Evolutionary conservation across 1,140 invertebrate genomes (phyloP).

Genomic region (Pteromalus puparum): DNA sequence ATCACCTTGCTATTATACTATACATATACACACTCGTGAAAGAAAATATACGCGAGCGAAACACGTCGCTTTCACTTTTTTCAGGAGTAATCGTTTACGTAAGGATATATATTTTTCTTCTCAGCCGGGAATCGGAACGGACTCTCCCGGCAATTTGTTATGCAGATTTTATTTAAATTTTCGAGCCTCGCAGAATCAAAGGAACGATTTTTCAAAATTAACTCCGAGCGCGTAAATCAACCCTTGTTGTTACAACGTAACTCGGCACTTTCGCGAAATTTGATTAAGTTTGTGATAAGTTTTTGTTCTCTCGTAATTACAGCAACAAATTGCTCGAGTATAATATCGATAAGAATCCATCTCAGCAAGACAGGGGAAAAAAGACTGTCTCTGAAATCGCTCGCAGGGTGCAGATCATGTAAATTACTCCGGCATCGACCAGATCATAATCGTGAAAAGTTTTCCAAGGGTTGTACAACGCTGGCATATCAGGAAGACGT

Average conservation of each 20-base stretch:
- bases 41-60: neutral
- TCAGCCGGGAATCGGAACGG: neutral
- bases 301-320: no score
- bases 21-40: neutral
- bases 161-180: neutral
- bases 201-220: neutral
- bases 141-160: neutral
- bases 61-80: neutral
- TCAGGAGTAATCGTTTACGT: neutral
- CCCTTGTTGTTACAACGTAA: neutral
- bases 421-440: neutral
- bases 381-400: neutral
- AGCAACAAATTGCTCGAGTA: no score
- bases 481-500: neutral
- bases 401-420: neutral
- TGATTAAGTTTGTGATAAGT: neutral
- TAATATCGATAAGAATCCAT: neutral
- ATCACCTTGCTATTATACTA: neutral
- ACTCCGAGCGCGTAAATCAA: no score
- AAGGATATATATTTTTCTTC: neutral
- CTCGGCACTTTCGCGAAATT: neutral
- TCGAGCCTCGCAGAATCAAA: neutral
- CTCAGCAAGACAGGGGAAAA: neutral
- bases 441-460: neutral
- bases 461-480: neutral